A percentile compares a stretch with the other conserved stretches of the same genome.
phyloP scores from a whole-genome alignment of 2,797 vertebrate genomes.

The Cirrhinus molitorella region DNA sequence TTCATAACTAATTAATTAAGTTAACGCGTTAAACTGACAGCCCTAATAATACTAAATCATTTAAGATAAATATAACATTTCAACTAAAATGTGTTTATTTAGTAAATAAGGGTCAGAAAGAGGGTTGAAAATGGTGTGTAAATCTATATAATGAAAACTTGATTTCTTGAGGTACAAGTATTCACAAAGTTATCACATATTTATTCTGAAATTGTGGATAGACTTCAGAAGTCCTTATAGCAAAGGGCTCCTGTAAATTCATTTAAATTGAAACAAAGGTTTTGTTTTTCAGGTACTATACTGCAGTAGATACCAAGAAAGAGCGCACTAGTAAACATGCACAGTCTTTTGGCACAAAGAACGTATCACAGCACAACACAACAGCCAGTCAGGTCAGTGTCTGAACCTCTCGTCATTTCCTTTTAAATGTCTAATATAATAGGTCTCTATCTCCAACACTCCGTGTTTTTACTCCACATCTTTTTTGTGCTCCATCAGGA shows the following conservation, averaged over 20 bases:
- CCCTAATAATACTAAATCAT: no score
- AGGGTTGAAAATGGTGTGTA: no score
- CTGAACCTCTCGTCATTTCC: neutral
- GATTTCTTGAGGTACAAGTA: no score
- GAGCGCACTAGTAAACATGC: conserved; percentile 90
- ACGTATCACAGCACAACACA: conserved; percentile 73
- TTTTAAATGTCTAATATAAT: neutral
- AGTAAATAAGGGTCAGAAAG: no score
- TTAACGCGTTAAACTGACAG: no score
- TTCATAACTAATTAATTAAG: no score
- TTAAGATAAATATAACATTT: no score
- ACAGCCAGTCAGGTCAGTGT: conserved; percentile 76
- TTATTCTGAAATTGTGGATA: no score
- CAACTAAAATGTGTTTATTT: no score
- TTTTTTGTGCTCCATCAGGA: conserved; percentile 74
- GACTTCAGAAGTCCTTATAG: neutral
- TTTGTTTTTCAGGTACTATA: conserved; percentile 81
- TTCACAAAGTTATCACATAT: no score
- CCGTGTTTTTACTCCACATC: neutral
- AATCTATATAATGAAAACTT: no score
- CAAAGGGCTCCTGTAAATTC: neutral
- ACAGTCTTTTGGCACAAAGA: conserved; percentile 91
- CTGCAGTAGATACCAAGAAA: conserved; percentile 89
- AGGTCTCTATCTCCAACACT: neutral
- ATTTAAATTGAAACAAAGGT: neutral